Evolutionary conservation across 2,888 invertebrate species (phyloP).

Genomic region (Osmoderma eremita): DNA sequence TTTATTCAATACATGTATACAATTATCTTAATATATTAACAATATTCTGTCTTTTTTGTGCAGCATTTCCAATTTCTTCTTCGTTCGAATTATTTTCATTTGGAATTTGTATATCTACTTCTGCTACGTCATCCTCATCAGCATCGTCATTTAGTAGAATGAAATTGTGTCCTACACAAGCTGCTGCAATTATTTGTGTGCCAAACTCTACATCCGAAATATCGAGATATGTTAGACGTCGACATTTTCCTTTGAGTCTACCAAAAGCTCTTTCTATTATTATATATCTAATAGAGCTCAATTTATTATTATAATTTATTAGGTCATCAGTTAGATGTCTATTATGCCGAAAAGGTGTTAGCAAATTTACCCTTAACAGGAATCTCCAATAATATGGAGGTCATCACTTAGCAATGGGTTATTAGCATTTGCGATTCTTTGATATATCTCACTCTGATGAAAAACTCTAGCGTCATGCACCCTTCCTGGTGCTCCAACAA

Average conservation of each 20-base stretch:
- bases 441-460: slow-evolving; percentile 6
- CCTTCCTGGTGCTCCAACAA: slow-evolving; percentile 20
- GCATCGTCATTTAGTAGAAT: slow-evolving; percentile 13
- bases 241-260: slow-evolving; percentile 24
- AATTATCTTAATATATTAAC: neutral
- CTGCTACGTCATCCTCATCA: too few relatives aligned
- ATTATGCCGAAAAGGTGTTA: slow-evolving; percentile 30
- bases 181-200: slow-evolving; percentile 10
- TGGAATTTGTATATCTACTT: too few relatives aligned
- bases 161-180: slow-evolving; percentile 22
- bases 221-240: slow-evolving; percentile 25
- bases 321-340: slow-evolving; percentile 5
- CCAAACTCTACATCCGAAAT: neutral
- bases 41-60: neutral
- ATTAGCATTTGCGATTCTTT: neutral
- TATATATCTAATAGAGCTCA: slow-evolving; percentile 8
- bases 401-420: slow-evolving; percentile 4
- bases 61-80: neutral
- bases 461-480: slow-evolving; percentile 32
- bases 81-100: neutral
- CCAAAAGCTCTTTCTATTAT: slow-evolving; percentile 21
- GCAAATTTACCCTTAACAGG: slow-evolving; percentile 9
- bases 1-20: too few relatives aligned
- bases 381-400: slow-evolving; percentile 25
- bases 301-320: slow-evolving; percentile 22